Evolutionary conservation across 2,888 invertebrate genomes (phyloP).

Genomic region (Cancer borealis): DNA sequence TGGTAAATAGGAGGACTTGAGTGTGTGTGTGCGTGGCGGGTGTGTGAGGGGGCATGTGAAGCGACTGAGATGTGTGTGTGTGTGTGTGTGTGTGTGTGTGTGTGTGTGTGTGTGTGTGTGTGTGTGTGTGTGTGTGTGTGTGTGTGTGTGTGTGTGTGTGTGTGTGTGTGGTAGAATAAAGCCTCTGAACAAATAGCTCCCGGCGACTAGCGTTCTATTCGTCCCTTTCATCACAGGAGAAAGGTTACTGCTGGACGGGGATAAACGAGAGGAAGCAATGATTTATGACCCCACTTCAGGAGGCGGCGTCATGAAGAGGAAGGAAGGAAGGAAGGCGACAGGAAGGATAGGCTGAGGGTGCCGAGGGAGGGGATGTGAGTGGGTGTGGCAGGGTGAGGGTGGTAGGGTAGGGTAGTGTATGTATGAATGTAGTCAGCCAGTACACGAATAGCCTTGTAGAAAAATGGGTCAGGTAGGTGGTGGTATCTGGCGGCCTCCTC

Average conservation of each 20-base stretch:
- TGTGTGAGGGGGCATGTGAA: not conserved
- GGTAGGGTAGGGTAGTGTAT: not conserved
- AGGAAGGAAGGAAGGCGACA: not conserved
- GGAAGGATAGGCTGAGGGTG: not conserved
- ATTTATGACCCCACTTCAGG: not conserved
- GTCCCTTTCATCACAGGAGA: not conserved
- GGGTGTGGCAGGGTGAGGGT: not conserved
- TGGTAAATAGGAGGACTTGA: not conserved
- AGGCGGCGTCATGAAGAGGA: not conserved
- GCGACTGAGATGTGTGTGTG: not conserved
- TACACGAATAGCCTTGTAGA: slow-evolving; percentile 1
- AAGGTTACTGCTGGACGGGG: not conserved
- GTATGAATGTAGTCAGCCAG: slow-evolving; percentile 11
- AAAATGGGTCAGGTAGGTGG: slow-evolving; percentile 7
- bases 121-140: not conserved
- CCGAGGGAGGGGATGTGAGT: not conserved
- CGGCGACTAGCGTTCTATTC: not conserved
- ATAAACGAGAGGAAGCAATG: not conserved
- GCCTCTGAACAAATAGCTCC: not conserved
- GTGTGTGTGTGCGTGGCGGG: not conserved
- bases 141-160: too few species aligned
- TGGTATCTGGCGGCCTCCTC: slow-evolving; percentile 2
- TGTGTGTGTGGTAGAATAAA: not conserved
- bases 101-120: not conserved
- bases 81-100: too few species aligned